phyloP scores from a whole-genome alignment of 2,888 invertebrate species.

The Dasypolia templi region DNA sequence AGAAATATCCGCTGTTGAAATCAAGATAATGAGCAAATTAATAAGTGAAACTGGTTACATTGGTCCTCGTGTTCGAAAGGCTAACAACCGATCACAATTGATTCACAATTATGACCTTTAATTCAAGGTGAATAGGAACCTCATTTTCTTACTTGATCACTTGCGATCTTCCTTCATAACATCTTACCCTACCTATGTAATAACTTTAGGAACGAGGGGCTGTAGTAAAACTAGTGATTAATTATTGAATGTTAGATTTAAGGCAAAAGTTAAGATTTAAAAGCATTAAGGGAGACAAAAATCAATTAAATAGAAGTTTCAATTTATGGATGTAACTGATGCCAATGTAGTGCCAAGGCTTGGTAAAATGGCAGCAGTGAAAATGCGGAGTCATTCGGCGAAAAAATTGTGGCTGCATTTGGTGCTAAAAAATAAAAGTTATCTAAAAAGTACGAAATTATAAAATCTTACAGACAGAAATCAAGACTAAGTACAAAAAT shows the following conservation, averaged over 20 bases:
- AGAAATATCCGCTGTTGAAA: conserved; percentile 7
- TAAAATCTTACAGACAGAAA: too few relatives aligned
- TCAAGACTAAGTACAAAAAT: too few relatives aligned
- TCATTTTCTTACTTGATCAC: conserved; percentile 14
- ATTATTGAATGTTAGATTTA: conserved; percentile 1
- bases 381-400: background rate
- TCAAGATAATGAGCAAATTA: conserved; percentile 34
- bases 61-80: conserved; percentile 41
- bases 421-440: too few relatives aligned
- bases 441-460: too few relatives aligned
- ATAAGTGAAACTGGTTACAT: conserved; percentile 54
- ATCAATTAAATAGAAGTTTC: conserved; percentile 20
- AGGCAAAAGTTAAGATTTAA: background rate
- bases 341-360: conserved; percentile 7
- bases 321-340: conserved; percentile 23
- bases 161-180: conserved; percentile 15
- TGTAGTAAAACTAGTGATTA: background rate
- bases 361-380: background rate
- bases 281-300: conserved; percentile 16
- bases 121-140: conserved; percentile 41
- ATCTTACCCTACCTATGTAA: background rate
- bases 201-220: background rate
- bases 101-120: conserved; percentile 59
- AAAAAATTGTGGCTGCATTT: background rate
- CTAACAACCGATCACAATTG: conserved; percentile 45